Percentiles rank a stretch among this genome's conserved stretches.
Evolutionary conservation across 2,888 invertebrate genomes (phyloP).

Genomic region (Temnothorax ravouxi): DNA sequence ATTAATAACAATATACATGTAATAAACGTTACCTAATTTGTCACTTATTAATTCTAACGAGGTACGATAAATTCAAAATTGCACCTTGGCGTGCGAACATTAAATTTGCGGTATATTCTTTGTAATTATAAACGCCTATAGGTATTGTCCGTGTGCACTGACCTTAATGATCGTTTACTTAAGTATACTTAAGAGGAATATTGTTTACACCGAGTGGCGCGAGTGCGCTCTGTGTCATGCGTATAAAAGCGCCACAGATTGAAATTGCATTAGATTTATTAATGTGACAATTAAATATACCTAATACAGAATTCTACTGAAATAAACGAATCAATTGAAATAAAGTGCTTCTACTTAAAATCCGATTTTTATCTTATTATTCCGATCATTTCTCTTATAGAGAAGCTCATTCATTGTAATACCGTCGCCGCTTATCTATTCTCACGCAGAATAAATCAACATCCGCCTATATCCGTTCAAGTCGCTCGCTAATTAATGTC

Average conservation of each 20-base stretch:
- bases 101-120: slow-evolving; percentile 9
- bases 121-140: slow-evolving; percentile 21
- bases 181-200: not conserved
- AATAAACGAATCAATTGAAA: not conserved
- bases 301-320: not conserved
- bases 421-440: slow-evolving; percentile 27
- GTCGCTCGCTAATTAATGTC: slow-evolving; percentile 81
- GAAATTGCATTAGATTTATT: not conserved
- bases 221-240: not conserved
- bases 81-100: not conserved
- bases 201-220: not conserved
- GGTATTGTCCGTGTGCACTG: slow-evolving; percentile 36
- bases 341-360: not conserved
- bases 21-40: slow-evolving; percentile 5
- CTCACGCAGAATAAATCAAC: slow-evolving; percentile 19
- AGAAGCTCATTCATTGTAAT: not conserved
- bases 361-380: not conserved
- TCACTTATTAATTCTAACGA: not conserved
- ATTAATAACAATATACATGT: not conserved
- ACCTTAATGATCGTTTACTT: slow-evolving; percentile 47
- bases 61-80: not conserved
- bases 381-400: not conserved
- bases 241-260: not conserved
- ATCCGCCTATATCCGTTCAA: slow-evolving; percentile 70
- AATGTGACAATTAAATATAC: not conserved